phyloP scores from a whole-genome alignment of 2,888 invertebrate species.

The Apodemia duryi region DNA sequence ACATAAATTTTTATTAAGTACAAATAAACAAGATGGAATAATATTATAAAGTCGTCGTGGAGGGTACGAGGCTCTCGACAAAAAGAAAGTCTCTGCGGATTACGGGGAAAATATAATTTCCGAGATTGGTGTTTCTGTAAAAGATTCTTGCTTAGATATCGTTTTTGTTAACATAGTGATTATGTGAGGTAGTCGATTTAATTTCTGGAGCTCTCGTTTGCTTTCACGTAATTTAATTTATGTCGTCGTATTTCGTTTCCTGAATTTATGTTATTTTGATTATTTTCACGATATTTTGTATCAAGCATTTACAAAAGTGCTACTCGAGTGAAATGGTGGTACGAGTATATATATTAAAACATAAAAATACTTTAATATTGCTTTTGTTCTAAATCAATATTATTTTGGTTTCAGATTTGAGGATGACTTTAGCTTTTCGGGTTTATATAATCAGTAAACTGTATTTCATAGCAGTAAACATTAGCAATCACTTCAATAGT shows the following conservation, averaged over 20 bases:
- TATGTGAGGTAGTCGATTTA: slow-evolving; percentile 14
- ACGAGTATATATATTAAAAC: no score
- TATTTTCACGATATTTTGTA: not conserved
- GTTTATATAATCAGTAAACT: no score
- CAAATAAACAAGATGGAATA: slow-evolving; percentile 16
- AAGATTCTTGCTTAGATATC: slow-evolving; percentile 18
- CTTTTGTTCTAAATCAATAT: no score
- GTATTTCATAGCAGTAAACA: no score
- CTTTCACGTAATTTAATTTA: slow-evolving; percentile 5
- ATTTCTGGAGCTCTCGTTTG: slow-evolving; percentile 5
- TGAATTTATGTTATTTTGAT: not conserved
- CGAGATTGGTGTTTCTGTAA: slow-evolving; percentile 37
- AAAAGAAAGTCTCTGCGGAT: slow-evolving; percentile 34
- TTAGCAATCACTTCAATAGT: no score
- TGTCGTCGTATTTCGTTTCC: not conserved
- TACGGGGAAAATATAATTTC: slow-evolving; percentile 50
- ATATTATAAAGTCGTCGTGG: slow-evolving; percentile 13
- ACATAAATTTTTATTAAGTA: slow-evolving; percentile 16
- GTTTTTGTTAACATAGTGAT: slow-evolving; percentile 16
- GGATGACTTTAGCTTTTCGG: no score
- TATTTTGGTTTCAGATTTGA: no score
- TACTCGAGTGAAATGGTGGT: no score
- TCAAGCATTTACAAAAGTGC: not conserved
- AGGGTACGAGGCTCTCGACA: slow-evolving; percentile 11
- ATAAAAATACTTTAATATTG: no score